Evolutionary conservation across 2,797 vertebrate genomes (phyloP).

Genomic region (Tachyglossus aculeatus): DNA sequence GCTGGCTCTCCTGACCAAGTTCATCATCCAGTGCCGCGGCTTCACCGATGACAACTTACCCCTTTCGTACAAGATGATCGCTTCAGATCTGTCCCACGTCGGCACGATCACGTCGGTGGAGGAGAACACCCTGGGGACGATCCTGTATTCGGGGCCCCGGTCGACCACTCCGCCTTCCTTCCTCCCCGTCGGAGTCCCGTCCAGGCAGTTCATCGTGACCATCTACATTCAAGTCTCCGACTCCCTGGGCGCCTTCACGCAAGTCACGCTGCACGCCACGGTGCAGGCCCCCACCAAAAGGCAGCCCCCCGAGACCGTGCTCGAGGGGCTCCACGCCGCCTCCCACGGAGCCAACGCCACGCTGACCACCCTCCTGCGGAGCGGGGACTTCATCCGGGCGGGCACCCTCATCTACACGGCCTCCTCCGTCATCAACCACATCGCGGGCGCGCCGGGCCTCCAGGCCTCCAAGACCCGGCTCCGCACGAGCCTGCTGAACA

Average conservation of each 20-base stretch:
- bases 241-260: slow-evolving; percentile 53
- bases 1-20: slow-evolving; percentile 62
- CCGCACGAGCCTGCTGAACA: slow-evolving; percentile 58
- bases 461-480: slow-evolving; percentile 6
- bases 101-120: slow-evolving; percentile 52
- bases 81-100: slow-evolving; percentile 14
- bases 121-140: slow-evolving; percentile 62
- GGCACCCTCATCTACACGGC: slow-evolving; percentile 59
- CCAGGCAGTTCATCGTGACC: slow-evolving; percentile 23
- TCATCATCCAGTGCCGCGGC: slow-evolving; percentile 59
- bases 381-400: slow-evolving; percentile 40
- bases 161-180: slow-evolving; percentile 48
- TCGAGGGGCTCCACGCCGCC: slow-evolving; percentile 22
- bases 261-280: slow-evolving; percentile 16
- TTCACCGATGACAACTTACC: slow-evolving; percentile 64
- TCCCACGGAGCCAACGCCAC: rapidly evolving
- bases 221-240: slow-evolving; percentile 61
- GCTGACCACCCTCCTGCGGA: slow-evolving; percentile 30
- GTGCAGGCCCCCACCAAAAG: slow-evolving; percentile 14
- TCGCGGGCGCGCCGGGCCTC: not conserved
- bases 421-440: slow-evolving; percentile 63
- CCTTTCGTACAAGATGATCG: slow-evolving; percentile 72
- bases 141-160: slow-evolving; percentile 62
- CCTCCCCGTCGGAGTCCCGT: slow-evolving; percentile 60
- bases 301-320: not conserved